Conservation (phyloP, 2,888 invertebrate species). For the Resseliella maxima region DNA sequence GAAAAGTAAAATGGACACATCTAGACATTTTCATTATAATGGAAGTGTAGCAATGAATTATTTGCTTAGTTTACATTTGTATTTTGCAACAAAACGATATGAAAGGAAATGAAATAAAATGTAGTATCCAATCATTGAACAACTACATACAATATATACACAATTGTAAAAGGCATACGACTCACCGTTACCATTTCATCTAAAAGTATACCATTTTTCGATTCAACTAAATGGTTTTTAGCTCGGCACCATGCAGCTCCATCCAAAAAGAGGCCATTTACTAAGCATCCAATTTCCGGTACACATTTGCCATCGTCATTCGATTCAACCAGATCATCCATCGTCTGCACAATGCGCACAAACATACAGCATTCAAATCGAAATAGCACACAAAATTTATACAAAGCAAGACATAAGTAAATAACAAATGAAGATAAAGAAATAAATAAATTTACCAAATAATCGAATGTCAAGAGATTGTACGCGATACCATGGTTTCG, state of each 20-base stretch:
- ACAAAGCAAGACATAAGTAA: conserved; percentile 58
- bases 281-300: conserved; percentile 77
- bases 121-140: conserved; percentile 29
- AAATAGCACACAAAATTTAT: not conserved
- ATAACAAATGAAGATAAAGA: not conserved
- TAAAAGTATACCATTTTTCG: conserved; percentile 83
- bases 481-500: conserved; percentile 92
- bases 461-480: conserved; percentile 85
- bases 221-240: conserved; percentile 77
- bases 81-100: not conserved
- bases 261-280: conserved; percentile 84
- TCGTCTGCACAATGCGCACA: conserved; percentile 60
- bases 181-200: conserved; percentile 82
- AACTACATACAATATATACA: not conserved
- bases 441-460: conserved; percentile 70
- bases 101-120: conserved; percentile 39
- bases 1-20: not conserved
- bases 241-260: conserved; percentile 88
- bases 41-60: not conserved
- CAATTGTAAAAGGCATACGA: conserved; percentile 58
- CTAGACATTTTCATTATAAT: conserved; percentile 20
- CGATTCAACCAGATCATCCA: conserved; percentile 62
- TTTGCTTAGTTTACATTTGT: conserved; percentile 42
- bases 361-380: no score
- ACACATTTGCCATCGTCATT: conserved; percentile 67